Evolutionary conservation across 1,140 invertebrate species (phyloP), one percentile per base, ranked within the genome.

Genomic region (Drosophila lacteicornis): DNA sequence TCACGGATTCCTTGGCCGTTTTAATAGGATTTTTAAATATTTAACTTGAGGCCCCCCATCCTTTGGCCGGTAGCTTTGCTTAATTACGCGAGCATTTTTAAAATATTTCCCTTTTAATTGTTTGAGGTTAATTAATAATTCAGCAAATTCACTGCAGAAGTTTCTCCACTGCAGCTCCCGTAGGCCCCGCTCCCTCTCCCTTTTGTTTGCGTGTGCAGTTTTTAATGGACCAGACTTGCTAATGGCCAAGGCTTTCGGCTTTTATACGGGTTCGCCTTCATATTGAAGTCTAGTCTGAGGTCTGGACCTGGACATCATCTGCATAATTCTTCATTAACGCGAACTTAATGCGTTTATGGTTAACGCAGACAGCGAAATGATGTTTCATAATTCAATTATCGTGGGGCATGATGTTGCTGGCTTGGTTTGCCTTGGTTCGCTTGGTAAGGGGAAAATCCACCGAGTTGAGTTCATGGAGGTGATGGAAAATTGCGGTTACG

Each of bases 41-140:
- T 86, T 79, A 38, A 79, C 61, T 42, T 19, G n/a, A 11, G 53
- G 25, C 38, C 50, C 22, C 67, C 53, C 30, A 19, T 30, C n/a
- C 49, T 15, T 36, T 13, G 53, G 53, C 11, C 11, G 22, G 22
- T 53, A 19, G 43, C 8, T 19, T 38, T 50, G 73, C 62, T 77
- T 79, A 86, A 87, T 86, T 87, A 82, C 79, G 61, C 63, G 58
- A 50, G 58, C 56, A 45, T 66, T 80, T 70, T 73, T 73, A 65
- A 43, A 83, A 69, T 70, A 83, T 84, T 80, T 88, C 68, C 70
- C 77, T 78, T 83, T 90, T 90, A 79, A 88, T 88, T 88, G 85
- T 88, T 85, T 69, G 82, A 74, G 85, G 85, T 82, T 90, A 85
- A 90, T 88, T 90, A 88, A 88, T 88, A 88, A 81, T 90, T 81